phyloP scores from a whole-genome alignment of 2,797 vertebrate genomes.

The Sebastes melanostomus region DNA sequence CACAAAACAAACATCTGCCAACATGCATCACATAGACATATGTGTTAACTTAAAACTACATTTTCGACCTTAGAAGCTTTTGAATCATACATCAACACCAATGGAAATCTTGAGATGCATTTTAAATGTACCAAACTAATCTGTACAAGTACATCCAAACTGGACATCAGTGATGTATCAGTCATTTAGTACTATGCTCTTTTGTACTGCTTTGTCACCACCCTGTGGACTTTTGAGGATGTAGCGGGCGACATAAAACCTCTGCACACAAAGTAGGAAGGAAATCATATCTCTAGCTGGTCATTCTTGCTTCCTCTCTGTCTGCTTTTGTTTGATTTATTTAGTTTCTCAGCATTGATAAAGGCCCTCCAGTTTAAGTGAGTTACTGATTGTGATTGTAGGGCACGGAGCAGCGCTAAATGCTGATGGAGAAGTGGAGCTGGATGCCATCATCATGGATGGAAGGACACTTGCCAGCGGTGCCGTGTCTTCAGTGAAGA shows the following conservation, averaged over 20 bases:
- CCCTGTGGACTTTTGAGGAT: slow-evolving; percentile 5
- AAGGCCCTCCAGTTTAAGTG: background rate
- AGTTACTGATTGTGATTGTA: slow-evolving; percentile 74
- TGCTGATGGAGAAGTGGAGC: slow-evolving; percentile 79
- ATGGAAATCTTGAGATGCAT: background rate
- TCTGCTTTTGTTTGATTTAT: background rate
- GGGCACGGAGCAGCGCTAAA: slow-evolving; percentile 80
- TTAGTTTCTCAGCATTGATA: background rate
- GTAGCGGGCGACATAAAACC: background rate
- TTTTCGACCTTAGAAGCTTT: background rate
- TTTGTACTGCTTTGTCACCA: background rate
- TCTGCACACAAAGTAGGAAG: background rate
- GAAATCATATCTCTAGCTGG: background rate
- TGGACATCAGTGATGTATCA: background rate
- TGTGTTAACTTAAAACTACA: background rate
- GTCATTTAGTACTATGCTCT: background rate
- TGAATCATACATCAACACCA: background rate
- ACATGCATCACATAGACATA: background rate
- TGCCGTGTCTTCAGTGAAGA: slow-evolving; percentile 76
- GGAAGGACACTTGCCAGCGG: slow-evolving; percentile 77
- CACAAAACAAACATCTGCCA: background rate
- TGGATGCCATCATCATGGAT: slow-evolving; percentile 84
- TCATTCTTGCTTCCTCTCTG: background rate
- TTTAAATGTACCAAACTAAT: background rate
- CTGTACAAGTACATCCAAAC: background rate